Percentiles rank a stretch among this genome's conserved stretches.
phyloP scores from a whole-genome alignment of 2,888 invertebrate species.

The Nasonovia ribisnigri region DNA sequence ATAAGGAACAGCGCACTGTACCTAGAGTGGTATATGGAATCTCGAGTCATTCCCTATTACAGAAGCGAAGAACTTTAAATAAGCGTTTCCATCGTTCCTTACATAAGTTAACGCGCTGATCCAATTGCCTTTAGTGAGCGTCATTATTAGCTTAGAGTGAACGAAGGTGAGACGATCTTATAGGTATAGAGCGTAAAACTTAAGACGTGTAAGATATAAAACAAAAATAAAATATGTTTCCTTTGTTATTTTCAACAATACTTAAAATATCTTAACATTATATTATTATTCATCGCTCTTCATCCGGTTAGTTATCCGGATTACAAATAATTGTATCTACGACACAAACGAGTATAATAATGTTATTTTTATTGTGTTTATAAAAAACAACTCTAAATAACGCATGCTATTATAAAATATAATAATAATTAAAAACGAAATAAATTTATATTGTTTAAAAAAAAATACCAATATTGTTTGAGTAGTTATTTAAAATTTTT shows the following conservation, averaged over 20 bases:
- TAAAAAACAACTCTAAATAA: not conserved
- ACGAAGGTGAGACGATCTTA: too few relatives aligned
- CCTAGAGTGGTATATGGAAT: too few relatives aligned
- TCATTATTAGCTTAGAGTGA: too few relatives aligned
- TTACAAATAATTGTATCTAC: not conserved
- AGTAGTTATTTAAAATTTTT: not conserved
- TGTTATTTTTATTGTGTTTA: not conserved
- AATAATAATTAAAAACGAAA: not conserved
- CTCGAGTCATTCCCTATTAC: too few relatives aligned
- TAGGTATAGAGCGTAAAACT: too few relatives aligned
- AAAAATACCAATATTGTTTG: not conserved
- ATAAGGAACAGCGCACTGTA: too few relatives aligned
- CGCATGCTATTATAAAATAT: not conserved
- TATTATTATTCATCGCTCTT: not conserved
- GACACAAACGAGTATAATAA: not conserved
- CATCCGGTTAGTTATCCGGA: too few relatives aligned
- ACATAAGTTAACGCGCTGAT: too few relatives aligned
- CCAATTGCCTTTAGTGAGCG: too few relatives aligned
- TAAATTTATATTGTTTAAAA: not conserved
- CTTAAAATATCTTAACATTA: not conserved
- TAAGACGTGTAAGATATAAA: too few relatives aligned
- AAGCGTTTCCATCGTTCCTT: too few relatives aligned
- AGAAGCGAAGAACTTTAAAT: too few relatives aligned
- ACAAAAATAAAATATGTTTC: not conserved
- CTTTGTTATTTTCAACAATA: not conserved